Evolutionary conservation across 2,888 invertebrate species (phyloP).

Genomic region (Liodrosophila aerea): DNA sequence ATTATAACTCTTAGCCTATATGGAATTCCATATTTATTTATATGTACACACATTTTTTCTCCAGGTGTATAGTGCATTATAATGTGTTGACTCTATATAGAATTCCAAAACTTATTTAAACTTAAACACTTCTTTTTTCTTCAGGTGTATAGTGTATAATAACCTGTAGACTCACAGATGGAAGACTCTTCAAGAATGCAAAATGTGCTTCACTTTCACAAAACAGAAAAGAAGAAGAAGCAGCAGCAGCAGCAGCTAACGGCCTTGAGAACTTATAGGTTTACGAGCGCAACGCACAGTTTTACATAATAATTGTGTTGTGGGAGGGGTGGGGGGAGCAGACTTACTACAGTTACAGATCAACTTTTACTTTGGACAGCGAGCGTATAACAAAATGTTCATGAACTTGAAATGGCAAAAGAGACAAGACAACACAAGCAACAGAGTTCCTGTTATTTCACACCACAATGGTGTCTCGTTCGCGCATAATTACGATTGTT

Average conservation of each 20-base stretch:
- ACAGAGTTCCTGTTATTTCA: background rate
- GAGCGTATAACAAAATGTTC: conserved; percentile 40
- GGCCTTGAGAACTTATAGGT: conserved; percentile 57
- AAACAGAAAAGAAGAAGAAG: conserved; percentile 25
- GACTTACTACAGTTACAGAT: conserved; percentile 39
- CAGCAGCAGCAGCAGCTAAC: conserved; percentile 28
- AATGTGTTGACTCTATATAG: too few relatives aligned
- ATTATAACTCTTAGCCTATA: too few relatives aligned
- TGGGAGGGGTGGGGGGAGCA: too few relatives aligned
- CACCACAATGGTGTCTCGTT: too few relatives aligned
- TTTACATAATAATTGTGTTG: conserved; percentile 68
- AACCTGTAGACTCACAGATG: too few relatives aligned
- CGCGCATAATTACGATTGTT: too few relatives aligned
- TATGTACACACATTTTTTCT: too few relatives aligned
- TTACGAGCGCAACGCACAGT: conserved; percentile 39
- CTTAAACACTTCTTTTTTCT: too few relatives aligned
- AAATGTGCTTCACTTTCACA: conserved; percentile 52
- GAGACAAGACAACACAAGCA: background rate
- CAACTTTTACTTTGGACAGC: conserved; percentile 64
- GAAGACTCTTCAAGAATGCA: conserved; percentile 35
- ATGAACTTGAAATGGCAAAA: conserved; percentile 53
- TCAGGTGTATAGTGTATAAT: too few relatives aligned
- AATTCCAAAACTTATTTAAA: too few relatives aligned
- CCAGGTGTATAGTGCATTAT: too few relatives aligned
- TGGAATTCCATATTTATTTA: too few relatives aligned